Base-by-base conservation (phyloP, 1,140 invertebrate species). In the Aphis craccivora region DNA sequence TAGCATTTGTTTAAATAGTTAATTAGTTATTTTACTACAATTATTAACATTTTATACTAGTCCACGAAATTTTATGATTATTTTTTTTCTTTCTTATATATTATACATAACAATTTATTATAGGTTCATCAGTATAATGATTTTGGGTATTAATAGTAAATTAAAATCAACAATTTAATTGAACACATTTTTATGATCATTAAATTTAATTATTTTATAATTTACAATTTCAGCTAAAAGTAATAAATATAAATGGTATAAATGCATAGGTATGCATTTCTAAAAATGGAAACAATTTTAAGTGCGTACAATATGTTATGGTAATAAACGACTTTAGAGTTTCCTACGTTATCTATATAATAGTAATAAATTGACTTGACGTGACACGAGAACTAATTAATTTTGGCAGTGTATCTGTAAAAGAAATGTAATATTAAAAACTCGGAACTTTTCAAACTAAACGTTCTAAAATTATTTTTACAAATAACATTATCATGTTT, bases 301-400 rank as follows among this genome's bases (percentile, higher is more conserved):
- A 89, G 87, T 53, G 87, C 45, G n/a, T 51, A 53, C 48, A 89
- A 89, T 89, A 89, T 89, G 87, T 89, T 89, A 89, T 48, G 0
- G n/a, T 89, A 89, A 89, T 89, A 89, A 53, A 89, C 87, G 48
- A 53, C 48, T 53, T 89, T 37, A n/a, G 7, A 89, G 48, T 89
- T 89, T 37, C 40, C 3, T 35, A 53, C 48, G 22, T 53, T 53
- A 89, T 89, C 45, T 89, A 51, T 25, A 89, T 89, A 89, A 87
- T 87, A 87, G 87, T 89, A 53, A 89, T 89, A 89, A 89, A 89
- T 89, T 89, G 87, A 53, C 48, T 89, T 53, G 48, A 89, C 87
- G n/a, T 89, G 87, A 89, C 87, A 53, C 35, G 20, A 48, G 87
- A 35, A 48, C 48, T 89, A 89, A 89, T 89, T 89, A 89, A 89